Conservation (phyloP, 2,113 vertebrate genomes). For the Rhinogobius similis region DNA sequence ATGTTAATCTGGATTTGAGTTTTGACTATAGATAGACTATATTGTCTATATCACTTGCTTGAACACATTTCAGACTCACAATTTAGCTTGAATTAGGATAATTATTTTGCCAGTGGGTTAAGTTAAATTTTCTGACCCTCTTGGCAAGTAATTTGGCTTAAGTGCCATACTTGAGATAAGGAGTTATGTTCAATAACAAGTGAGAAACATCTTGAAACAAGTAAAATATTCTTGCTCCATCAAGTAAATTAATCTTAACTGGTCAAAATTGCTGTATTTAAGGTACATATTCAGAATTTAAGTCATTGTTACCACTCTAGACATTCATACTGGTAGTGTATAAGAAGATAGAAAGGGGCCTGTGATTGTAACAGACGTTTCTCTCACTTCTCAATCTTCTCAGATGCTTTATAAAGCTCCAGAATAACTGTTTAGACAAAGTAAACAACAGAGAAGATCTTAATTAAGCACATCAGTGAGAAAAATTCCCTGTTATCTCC, state of each 20-base stretch:
- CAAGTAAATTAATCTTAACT: background rate
- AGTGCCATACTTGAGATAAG: background rate
- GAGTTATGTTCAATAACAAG: background rate
- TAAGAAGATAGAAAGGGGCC: constrained; percentile 61
- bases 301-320: background rate
- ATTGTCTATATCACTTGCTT: background rate
- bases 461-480: constrained; percentile 28
- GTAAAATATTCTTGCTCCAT: background rate
- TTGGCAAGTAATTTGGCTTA: background rate
- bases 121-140: background rate
- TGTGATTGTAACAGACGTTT: constrained; percentile 60
- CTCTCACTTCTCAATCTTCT: constrained; percentile 12
- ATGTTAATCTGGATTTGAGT: no score
- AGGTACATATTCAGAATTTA: no score
- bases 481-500: constrained; percentile 14
- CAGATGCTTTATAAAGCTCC: background rate
- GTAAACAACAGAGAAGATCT: constrained; percentile 13
- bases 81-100: background rate
- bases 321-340: background rate
- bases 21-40: no score
- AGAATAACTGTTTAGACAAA: constrained; percentile 6
- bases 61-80: background rate
- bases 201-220: background rate
- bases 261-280: background rate
- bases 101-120: background rate